Conservation (phyloP, 2,797 vertebrate species). For the Potorous gilbertii region DNA sequence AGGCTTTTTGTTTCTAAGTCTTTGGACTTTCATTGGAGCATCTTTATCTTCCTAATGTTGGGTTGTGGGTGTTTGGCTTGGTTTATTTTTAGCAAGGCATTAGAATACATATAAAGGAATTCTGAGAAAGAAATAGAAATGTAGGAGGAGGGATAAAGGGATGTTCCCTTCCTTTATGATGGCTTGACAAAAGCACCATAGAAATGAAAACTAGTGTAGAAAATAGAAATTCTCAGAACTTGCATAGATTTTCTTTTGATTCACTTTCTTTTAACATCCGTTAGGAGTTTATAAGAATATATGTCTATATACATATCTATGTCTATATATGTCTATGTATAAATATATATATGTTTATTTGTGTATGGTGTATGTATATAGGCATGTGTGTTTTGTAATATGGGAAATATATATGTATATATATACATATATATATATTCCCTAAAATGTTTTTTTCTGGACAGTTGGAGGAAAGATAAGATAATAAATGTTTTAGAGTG, state of each 20-base stretch:
- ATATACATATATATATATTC: too few relatives aligned
- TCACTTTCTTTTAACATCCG: neutral
- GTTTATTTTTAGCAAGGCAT: conserved; percentile 6
- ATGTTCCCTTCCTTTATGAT: neutral
- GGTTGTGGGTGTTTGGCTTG: neutral
- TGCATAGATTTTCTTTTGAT: neutral
- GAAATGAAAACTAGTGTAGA: neutral
- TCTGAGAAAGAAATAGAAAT: neutral
- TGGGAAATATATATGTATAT: neutral
- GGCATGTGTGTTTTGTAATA: neutral
- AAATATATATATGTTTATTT: neutral
- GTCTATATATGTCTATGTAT: neutral
- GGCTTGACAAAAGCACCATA: neutral
- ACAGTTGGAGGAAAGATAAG: neutral
- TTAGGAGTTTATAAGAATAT: neutral
- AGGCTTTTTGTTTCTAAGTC: neutral
- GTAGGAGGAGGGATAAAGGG: neutral
- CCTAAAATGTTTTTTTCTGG: neutral
- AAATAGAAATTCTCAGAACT: neutral
- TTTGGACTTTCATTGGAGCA: neutral
- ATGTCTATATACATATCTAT: neutral
- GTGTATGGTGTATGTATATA: neutral
- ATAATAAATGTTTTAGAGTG: neutral
- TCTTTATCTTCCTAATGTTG: neutral
- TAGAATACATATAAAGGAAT: neutral